A percentile compares a stretch with the other conserved stretches of the same genome.
phyloP scores from a whole-genome alignment of 2,888 invertebrate genomes.

The Ecliptopera silaceata region DNA sequence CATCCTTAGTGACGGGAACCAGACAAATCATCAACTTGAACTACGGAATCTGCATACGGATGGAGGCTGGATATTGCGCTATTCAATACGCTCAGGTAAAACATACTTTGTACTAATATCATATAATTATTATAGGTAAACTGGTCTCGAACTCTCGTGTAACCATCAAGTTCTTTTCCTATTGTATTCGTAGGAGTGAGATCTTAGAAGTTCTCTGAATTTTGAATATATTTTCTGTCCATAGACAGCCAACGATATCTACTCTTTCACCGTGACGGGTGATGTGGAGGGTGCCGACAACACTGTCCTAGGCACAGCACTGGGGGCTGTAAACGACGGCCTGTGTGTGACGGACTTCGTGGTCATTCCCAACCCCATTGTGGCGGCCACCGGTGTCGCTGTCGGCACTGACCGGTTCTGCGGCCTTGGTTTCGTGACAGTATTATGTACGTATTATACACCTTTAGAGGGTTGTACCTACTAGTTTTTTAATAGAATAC shows the following conservation, averaged over 20 bases:
- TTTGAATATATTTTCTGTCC: background rate
- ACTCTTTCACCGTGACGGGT: slow-evolving; percentile 88
- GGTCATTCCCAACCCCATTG: slow-evolving; percentile 86
- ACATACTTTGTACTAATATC: background rate
- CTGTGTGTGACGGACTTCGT: slow-evolving; percentile 89
- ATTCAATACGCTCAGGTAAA: slow-evolving; percentile 86
- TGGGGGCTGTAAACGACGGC: slow-evolving; percentile 81
- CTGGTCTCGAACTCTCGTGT: too few species aligned
- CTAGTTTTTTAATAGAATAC: too few species aligned
- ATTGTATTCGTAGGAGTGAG: background rate
- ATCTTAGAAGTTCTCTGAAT: too few species aligned
- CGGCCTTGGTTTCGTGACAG: slow-evolving; percentile 86
- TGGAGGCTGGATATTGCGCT: slow-evolving; percentile 87
- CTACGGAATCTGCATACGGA: slow-evolving; percentile 90
- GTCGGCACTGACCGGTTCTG: slow-evolving; percentile 88
- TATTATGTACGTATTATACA: slow-evolving; percentile 84
- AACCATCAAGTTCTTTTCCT: too few species aligned
- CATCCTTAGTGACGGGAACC: slow-evolving; percentile 85
- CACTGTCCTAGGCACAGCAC: slow-evolving; percentile 82
- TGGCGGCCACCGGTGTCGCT: slow-evolving; percentile 63
- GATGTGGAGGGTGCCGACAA: slow-evolving; percentile 86
- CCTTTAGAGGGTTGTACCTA: too few species aligned
- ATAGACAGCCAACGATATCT: slow-evolving; percentile 70
- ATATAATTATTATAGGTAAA: background rate
- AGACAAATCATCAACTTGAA: slow-evolving; percentile 87